Base-by-base conservation (phyloP, 2,888 invertebrate genomes). In the Odontomyia ornata region DNA sequence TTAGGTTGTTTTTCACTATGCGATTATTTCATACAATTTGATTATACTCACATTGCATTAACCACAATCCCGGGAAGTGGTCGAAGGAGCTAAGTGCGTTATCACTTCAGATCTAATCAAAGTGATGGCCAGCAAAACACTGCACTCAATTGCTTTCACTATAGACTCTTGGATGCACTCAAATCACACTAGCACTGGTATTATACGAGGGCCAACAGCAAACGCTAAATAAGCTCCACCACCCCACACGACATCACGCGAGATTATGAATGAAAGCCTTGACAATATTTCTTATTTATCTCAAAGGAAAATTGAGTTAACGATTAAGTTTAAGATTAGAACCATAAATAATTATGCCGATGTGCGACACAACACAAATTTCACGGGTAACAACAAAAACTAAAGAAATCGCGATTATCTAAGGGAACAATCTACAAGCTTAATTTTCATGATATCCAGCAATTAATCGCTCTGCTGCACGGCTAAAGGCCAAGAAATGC, bases 221-320 rank as follows among this genome's bases (percentile, higher is more conserved):
- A 52, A 15, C 52, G 13, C 52, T 52, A 36, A 36, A 36, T 36
- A 36, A 36, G 36, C 36, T 36, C 36, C 36, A 36, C 36, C 36
- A 36, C 36, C 5, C 36, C 18, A 36, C 18, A 21, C 73, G 57
- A 60, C 73, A 73, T 36, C 23, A 56, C 56, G 36, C 72, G 18
- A 56, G 56, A 60, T 36, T 73, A 60, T 73, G 73, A 73, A 57
- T 60, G 18, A 23, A 57, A 73, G 11, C 60, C 57, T 73, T 73
- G 43, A 15, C 1, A 36, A 27, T 27, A 57, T 36, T 60, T 36
- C 4, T 15, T 30, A 60, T 73, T 73, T 73, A 73, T 57, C 57
- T 36, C 52, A 15, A 27, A 15, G 43, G 5, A 52, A 72, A 56
- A 9, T 69, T 27, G 27, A 1, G 71, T n/a, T 52, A 47, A 15